A percentile compares a stretch with the other conserved stretches of the same genome.
Conservation (phyloP, 2,113 vertebrate genomes). For the Bucco capensis region DNA sequence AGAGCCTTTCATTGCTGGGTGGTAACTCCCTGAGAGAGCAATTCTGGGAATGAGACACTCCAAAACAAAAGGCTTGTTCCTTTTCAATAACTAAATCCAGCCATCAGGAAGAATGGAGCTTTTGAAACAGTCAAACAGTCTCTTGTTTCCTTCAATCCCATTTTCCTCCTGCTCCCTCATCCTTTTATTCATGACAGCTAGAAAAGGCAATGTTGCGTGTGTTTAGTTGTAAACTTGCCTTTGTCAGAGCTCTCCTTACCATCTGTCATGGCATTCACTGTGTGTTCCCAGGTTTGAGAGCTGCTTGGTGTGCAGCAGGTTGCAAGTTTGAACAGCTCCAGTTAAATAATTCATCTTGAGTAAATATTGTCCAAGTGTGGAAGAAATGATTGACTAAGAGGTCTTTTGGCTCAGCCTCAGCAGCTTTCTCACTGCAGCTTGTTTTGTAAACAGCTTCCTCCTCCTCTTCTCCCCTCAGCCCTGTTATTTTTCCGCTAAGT, state of each 20-base stretch:
- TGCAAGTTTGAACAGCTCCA: conserved; percentile 70
- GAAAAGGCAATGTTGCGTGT: conserved; percentile 46
- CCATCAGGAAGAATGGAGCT: conserved; percentile 43
- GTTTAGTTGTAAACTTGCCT: conserved; percentile 45
- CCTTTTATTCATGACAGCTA: conserved; percentile 57
- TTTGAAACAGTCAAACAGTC: conserved; percentile 9
- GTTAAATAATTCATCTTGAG: conserved; percentile 90
- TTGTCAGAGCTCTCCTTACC: conserved; percentile 55
- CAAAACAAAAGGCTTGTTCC: conserved; percentile 47
- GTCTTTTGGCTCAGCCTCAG: conserved; percentile 72
- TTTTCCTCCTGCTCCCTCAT: conserved; percentile 49
- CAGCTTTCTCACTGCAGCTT: conserved; percentile 79
- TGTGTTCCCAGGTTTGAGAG: conserved; percentile 63
- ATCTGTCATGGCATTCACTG: conserved; percentile 65
- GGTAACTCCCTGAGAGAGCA: conserved; percentile 12
- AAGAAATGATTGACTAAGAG: conserved; percentile 83
- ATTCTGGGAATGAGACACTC: conserved; percentile 38
- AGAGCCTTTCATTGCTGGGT: not conserved
- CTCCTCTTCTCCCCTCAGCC: not conserved
- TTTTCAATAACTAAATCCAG: conserved; percentile 49
- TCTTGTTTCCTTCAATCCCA: conserved; percentile 48
- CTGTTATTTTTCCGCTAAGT: conserved; percentile 59
- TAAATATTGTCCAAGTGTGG: conserved; percentile 81
- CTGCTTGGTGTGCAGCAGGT: conserved; percentile 67
- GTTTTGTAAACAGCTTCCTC: conserved; percentile 67